Percentiles rank a stretch among this genome's conserved stretches.
These are phyloP conservation scores for Ferrisia virgata DNA, from an alignment of 2,888 invertebrate species.

Conservation along the genomic window DNA sequence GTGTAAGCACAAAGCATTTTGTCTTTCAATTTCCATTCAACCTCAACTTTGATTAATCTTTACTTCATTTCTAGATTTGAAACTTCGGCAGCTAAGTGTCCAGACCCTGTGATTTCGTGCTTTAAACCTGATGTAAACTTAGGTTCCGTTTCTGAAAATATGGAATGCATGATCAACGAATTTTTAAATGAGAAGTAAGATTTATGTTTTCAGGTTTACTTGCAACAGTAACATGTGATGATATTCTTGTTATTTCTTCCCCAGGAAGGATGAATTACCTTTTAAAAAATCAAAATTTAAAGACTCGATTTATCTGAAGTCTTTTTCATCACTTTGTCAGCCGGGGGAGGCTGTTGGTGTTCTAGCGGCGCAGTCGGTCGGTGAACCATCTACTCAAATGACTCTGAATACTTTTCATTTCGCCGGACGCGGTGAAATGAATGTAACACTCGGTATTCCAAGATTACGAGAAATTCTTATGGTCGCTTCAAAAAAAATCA, in stretches of 20 bases:
- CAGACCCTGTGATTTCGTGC: constrained; percentile 70
- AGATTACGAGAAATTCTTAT: constrained; percentile 94
- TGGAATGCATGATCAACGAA: constrained; percentile 65
- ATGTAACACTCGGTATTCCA: constrained; percentile 99
- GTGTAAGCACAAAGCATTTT: background rate
- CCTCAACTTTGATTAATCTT: background rate
- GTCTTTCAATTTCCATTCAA: background rate
- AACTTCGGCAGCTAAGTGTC: constrained; percentile 55
- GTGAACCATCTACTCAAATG: constrained; percentile 99
- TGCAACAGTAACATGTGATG: background rate
- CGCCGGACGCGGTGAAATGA: constrained; percentile 99
- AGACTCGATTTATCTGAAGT: constrained; percentile 53
- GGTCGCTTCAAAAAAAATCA: constrained; percentile 88
- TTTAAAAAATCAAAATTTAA: constrained; percentile 40
- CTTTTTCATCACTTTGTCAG: constrained; percentile 54
- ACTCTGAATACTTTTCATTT: constrained; percentile 99
- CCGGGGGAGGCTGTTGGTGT: constrained; percentile 97
- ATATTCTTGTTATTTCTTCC: background rate
- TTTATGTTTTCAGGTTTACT: background rate
- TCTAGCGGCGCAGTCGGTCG: constrained; percentile 95
- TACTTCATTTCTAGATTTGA: constrained; percentile 32
- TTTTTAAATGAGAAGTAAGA: constrained; percentile 58
- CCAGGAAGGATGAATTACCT: constrained; percentile 24
- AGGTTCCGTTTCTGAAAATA: constrained; percentile 79
- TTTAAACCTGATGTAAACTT: constrained; percentile 73